A percentile compares a stretch with the other conserved stretches of the same genome.
These are phyloP conservation scores for Drosophila subsilvestris DNA, from an alignment of 2,888 invertebrate species.

Conservation along the genomic window DNA sequence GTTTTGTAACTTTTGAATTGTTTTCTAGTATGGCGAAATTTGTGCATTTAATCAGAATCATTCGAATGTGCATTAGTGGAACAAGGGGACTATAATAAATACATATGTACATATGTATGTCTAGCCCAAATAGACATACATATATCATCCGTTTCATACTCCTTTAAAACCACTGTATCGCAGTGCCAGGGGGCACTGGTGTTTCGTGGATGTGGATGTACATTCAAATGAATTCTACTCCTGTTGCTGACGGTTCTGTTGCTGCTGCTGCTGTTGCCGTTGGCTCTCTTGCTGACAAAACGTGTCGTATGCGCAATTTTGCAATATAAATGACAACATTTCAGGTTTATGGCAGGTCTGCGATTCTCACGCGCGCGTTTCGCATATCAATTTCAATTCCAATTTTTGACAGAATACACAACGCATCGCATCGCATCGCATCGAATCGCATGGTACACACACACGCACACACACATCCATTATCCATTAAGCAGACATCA, in stretches of 20 bases:
- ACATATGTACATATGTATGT: no score
- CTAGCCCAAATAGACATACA: neutral
- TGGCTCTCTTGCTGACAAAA: slow-evolving; percentile 31
- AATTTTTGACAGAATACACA: slow-evolving; percentile 67
- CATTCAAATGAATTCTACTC: slow-evolving; percentile 16
- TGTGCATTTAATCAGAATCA: neutral
- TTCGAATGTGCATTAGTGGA: neutral
- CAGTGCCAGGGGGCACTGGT: neutral
- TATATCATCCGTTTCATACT: neutral
- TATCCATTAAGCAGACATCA: slow-evolving; percentile 42
- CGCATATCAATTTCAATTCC: slow-evolving; percentile 77
- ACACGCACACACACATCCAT: slow-evolving; percentile 30
- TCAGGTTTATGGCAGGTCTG: slow-evolving; percentile 66
- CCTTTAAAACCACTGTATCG: slow-evolving; percentile 20
- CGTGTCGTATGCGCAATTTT: slow-evolving; percentile 76
- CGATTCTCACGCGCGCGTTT: slow-evolving; percentile 45
- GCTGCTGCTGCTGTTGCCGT: slow-evolving; percentile 8
- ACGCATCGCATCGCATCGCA: slow-evolving; percentile 15
- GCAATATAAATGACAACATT: slow-evolving; percentile 71
- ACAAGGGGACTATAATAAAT: neutral
- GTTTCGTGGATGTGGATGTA: neutral
- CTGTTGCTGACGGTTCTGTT: slow-evolving; percentile 20
- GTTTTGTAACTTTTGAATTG: no score
- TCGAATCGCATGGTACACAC: slow-evolving; percentile 19
- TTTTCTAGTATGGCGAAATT: no score